Evolutionary conservation across 2,113 vertebrate genomes (phyloP).

Genomic region (Anthoscopus minutus): DNA sequence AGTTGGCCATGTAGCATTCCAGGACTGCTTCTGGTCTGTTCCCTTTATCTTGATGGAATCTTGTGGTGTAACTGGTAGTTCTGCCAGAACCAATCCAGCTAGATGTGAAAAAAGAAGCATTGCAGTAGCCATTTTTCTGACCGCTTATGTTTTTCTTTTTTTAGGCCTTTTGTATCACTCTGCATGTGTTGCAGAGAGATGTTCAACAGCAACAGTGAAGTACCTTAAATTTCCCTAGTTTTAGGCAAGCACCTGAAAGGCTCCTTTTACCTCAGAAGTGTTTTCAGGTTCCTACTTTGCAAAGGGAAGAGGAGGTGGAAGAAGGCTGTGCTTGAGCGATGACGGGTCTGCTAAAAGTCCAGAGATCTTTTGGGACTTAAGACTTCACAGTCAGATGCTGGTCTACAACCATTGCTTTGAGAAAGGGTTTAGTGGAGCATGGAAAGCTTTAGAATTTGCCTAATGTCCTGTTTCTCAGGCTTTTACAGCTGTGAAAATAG

Average conservation of each 20-base stretch:
- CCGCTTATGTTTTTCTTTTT: not conserved
- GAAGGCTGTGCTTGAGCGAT: not conserved
- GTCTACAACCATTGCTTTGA: not conserved
- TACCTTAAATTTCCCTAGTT: not conserved
- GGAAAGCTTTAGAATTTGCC: not conserved
- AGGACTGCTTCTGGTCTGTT: not conserved
- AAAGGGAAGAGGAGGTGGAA: not conserved
- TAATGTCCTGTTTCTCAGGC: not conserved
- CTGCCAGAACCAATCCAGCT: not conserved
- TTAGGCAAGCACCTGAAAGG: not conserved
- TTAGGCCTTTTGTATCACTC: not conserved
- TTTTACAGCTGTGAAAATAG: not conserved
- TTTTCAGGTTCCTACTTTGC: not conserved
- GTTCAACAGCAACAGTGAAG: not conserved
- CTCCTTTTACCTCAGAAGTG: rapidly evolving
- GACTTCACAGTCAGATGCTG: not conserved
- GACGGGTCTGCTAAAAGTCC: not conserved
- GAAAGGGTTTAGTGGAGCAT: not conserved
- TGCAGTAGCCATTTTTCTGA: not conserved
- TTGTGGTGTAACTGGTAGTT: not conserved
- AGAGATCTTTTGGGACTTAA: rapidly evolving
- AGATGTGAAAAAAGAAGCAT: not conserved
- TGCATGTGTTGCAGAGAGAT: not conserved
- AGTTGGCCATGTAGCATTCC: not conserved
- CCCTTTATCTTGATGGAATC: not conserved